Base-by-base conservation (phyloP, 1,140 invertebrate species). In the Solenopsis fugax region DNA sequence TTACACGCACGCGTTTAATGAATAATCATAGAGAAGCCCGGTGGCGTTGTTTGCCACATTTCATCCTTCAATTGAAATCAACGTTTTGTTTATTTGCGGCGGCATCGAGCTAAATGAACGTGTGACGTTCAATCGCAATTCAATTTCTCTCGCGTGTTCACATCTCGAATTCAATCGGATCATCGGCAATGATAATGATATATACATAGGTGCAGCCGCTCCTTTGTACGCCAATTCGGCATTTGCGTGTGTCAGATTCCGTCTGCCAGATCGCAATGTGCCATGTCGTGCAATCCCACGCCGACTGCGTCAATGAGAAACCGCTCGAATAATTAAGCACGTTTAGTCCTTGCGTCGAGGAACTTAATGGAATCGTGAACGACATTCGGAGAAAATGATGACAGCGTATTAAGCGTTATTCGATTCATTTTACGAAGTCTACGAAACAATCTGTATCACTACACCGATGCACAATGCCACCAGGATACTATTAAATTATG, bases 91-190 rank as follows among this genome's bases (percentile, higher is more conserved):
- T 18, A 60, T 45, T 84, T 72, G 18, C 41, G 21, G 37, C 16
- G 18, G 58, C 71, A 71, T 58, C 60, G 67, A 24, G 13, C 48
- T 69, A 69, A 90, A 89, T 85, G 88, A 90, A 85, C 34, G n/a
- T 21, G 88, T 48, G 34, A 78, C 34, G 78, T 13, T 56, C 71
- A 45, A 76, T 34, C 54, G 89, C 77, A 73, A 90, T 90, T 90
- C 89, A 90, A 90, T 90, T 90, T 90, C 50, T 62, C 78, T 76
- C 88, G 85, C 85, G 85, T 84, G 65, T 54, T 80, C 89, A 80
- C 45, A 12, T 73, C 73, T 85, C 75, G 73, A 50, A 89, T 90
- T 89, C 67, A 81, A 90, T 90, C 60, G 69, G 67, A 60, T 85
- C 52, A 16, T 58, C 10, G 56, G 5, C 29, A 41, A 64, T 48